Percentiles rank a stretch among this genome's conserved stretches.
These are phyloP conservation scores for Oophaga pumilio DNA, from an alignment of 2,113 vertebrate species.

Conservation along the genomic window DNA sequence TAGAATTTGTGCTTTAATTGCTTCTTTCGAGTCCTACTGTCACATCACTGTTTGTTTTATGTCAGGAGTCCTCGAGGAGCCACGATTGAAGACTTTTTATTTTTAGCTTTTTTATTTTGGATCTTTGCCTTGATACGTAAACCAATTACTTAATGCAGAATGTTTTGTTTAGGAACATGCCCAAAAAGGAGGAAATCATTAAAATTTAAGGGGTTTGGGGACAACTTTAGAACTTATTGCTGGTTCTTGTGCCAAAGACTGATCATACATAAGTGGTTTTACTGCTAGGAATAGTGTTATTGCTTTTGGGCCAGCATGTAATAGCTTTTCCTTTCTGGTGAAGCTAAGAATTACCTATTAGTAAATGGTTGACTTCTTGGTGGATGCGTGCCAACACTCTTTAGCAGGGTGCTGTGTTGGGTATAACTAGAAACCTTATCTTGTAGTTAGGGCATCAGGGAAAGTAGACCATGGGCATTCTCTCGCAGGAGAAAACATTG, in stretches of 20 bases:
- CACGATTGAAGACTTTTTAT: not conserved
- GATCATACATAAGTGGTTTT: not conserved
- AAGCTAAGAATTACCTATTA: not conserved
- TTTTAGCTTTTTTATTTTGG: constrained; percentile 1
- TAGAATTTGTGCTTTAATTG: not conserved
- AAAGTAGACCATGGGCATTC: too few species aligned
- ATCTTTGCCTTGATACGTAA: not conserved
- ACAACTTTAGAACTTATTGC: not conserved
- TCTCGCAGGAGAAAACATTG: too few species aligned
- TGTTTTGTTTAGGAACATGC: not conserved
- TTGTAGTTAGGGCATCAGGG: too few species aligned
- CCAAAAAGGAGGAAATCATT: not conserved
- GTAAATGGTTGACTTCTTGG: not conserved
- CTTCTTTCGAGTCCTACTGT: not conserved
- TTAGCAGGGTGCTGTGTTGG: not conserved
- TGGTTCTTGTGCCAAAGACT: not conserved
- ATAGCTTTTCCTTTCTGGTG: not conserved
- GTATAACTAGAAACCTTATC: not conserved
- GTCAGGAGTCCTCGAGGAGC: not conserved
- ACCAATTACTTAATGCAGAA: constrained; percentile 6
- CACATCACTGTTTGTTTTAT: not conserved
- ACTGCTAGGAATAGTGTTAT: not conserved
- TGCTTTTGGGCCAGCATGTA: not conserved
- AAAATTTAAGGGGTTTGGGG: not conserved
- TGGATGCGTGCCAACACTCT: not conserved